phyloP scores from a whole-genome alignment of 2,113 vertebrate species.

The Cephalopterus ornatus region DNA sequence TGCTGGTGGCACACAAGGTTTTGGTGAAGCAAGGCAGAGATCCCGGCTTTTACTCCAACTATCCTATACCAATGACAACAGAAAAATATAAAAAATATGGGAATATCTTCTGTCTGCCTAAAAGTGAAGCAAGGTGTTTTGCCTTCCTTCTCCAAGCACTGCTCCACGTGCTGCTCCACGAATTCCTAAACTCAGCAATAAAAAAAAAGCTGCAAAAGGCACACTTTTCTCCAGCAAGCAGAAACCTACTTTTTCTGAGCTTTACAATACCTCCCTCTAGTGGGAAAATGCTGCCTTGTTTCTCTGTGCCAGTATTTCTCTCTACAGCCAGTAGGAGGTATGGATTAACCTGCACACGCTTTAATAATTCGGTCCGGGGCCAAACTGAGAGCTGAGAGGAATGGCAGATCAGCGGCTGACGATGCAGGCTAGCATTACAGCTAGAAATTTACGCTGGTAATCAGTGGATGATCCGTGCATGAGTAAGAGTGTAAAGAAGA shows the following conservation, averaged over 20 bases:
- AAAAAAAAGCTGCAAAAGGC: neutral
- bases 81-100: neutral
- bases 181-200: neutral
- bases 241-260: neutral
- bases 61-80: neutral
- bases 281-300: neutral
- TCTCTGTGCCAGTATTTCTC: neutral
- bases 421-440: neutral
- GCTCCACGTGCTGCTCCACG: neutral
- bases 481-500: neutral
- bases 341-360: rapidly evolving
- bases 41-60: neutral
- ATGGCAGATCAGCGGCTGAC: neutral
- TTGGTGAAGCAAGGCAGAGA: rapidly evolving
- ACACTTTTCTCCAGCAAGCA: neutral
- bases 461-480: neutral
- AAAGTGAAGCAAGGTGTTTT: neutral
- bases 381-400: neutral
- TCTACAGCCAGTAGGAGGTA: neutral
- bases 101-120: neutral
- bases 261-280: slow-evolving; percentile 54
- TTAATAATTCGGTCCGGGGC: neutral
- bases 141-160: neutral
- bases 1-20: neutral
- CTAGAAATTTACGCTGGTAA: neutral